phyloP scores from a whole-genome alignment of 1,140 invertebrate species.

The Drosophila truncata region DNA sequence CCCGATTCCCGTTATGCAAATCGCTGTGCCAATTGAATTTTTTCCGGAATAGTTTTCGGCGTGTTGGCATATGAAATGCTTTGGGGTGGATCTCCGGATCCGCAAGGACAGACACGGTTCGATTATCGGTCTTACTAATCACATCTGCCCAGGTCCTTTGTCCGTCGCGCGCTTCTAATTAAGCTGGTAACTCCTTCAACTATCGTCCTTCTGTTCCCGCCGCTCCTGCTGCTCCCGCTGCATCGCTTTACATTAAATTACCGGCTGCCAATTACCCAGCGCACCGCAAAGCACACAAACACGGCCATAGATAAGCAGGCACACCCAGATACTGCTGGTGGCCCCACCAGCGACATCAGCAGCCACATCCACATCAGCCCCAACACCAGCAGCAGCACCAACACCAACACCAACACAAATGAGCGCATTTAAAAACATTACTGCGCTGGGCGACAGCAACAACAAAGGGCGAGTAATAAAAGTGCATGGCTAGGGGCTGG shows the following conservation, averaged over 20 bases:
- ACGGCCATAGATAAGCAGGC: conserved; percentile 38
- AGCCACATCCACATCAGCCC: conserved; percentile 4
- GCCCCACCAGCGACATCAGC: conserved; percentile 7
- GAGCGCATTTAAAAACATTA: conserved; percentile 79
- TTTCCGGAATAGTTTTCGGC: conserved; percentile 22
- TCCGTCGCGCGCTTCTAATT: conserved; percentile 24
- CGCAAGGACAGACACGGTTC: conserved; percentile 9
- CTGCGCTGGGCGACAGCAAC: conserved; percentile 45
- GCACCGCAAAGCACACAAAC: conserved; percentile 53
- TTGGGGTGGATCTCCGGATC: background rate
- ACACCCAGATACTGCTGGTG: conserved; percentile 12
- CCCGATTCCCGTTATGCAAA: background rate
- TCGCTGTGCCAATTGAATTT: conserved; percentile 27
- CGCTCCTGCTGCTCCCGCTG: background rate
- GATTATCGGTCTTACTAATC: conserved; percentile 39
- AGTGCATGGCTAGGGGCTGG: conserved; percentile 31
- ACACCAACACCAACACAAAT: conserved; percentile 51
- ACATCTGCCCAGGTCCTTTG: conserved; percentile 29
- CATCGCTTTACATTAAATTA: conserved; percentile 64
- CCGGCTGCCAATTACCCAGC: conserved; percentile 67
- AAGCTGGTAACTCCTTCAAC: conserved; percentile 43
- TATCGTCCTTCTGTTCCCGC: conserved; percentile 11
- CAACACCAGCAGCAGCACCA: conserved; percentile 19
- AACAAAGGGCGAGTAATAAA: conserved; percentile 54
- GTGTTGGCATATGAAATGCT: conserved; percentile 39